Evolutionary conservation across 2,113 vertebrate genomes (phyloP).

Genomic region (Pluvialis apricaria): DNA sequence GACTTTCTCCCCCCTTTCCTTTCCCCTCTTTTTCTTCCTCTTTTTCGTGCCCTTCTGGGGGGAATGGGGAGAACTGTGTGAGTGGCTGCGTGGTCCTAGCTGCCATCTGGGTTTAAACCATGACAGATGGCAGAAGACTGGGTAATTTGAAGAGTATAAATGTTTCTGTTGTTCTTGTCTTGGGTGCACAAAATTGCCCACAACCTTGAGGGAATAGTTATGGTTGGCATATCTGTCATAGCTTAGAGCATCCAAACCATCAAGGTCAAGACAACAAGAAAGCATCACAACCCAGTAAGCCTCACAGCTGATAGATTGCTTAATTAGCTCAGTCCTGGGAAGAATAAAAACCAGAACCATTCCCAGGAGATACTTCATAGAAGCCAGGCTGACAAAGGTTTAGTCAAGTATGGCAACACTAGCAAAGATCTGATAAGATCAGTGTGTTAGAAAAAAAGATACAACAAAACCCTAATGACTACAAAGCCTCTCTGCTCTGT

Average conservation of each 20-base stretch:
- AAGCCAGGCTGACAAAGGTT: conserved; percentile 52
- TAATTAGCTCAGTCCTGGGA: conserved; percentile 62
- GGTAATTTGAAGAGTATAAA: conserved; percentile 37
- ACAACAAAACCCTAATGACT: not conserved
- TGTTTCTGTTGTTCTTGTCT: not conserved
- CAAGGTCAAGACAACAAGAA: conserved; percentile 67
- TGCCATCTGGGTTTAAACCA: not conserved
- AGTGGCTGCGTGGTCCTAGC: not conserved
- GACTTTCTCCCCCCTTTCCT: not conserved
- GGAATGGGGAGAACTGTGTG: not conserved
- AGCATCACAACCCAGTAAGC: not conserved
- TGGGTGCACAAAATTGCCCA: not conserved
- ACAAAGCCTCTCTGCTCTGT: not conserved
- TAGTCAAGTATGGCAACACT: conserved; percentile 30
- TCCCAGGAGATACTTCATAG: conserved; percentile 8
- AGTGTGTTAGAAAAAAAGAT: not conserved
- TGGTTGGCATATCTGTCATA: conserved; percentile 44
- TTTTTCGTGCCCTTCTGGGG: not conserved
- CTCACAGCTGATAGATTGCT: conserved; percentile 63
- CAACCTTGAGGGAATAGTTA: conserved; percentile 39
- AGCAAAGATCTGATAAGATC: conserved; percentile 40
- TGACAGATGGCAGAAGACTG: not conserved
- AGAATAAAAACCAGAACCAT: conserved; percentile 23
- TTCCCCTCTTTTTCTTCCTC: not conserved
- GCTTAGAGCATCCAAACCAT: conserved; percentile 9